A percentile compares a stretch with the other conserved stretches of the same genome.
Evolutionary conservation across 1,140 invertebrate genomes (phyloP).

Genomic region (Maconellicoccus hirsutus): DNA sequence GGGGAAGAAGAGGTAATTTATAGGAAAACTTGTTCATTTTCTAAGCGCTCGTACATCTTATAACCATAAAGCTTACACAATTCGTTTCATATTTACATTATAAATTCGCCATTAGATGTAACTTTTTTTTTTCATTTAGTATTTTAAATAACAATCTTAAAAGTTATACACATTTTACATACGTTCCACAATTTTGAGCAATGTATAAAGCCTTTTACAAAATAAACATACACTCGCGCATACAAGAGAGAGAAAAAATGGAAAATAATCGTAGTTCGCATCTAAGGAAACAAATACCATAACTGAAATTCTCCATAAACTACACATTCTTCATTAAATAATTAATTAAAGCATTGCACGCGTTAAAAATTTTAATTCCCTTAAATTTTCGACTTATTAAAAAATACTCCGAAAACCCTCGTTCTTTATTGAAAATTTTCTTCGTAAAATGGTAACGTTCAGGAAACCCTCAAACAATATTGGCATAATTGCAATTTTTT

Average conservation of each 20-base stretch:
- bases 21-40: no score
- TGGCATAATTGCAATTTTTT: no score
- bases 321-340: neutral
- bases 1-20: no score
- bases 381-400: neutral
- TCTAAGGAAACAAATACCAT: neutral
- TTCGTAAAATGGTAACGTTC: neutral
- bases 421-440: neutral
- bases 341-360: constrained; percentile 7
- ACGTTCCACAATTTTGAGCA: neutral
- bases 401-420: neutral
- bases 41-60: neutral
- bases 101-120: neutral
- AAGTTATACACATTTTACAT: neutral
- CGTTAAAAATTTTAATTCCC: neutral
- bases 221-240: neutral
- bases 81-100: neutral
- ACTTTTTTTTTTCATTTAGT: no score
- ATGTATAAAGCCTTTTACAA: constrained; percentile 2
- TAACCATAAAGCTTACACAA: neutral
- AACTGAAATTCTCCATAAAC: neutral
- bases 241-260: neutral
- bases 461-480: neutral
- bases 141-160: neutral
- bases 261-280: neutral